Evolutionary conservation across 2,797 vertebrate genomes (phyloP).

Genomic region (Helostoma temminkii): DNA sequence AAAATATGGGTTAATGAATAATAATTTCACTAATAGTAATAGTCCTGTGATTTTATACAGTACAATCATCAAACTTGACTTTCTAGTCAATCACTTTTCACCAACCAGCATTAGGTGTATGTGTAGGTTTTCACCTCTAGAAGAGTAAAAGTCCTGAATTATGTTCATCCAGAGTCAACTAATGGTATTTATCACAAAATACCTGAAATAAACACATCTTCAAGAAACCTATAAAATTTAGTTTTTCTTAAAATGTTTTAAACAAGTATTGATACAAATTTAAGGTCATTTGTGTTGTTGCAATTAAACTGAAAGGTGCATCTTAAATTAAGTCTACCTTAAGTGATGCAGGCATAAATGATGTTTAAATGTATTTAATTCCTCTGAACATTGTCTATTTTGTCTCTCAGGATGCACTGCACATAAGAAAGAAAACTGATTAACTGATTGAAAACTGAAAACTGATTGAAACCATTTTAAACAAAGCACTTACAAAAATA

Average conservation of each 20-base stretch:
- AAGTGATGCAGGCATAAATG: not conserved
- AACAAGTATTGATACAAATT: not conserved
- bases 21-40: not conserved
- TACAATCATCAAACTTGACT: not conserved
- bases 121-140: not conserved
- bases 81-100: not conserved
- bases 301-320: not conserved
- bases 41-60: not conserved
- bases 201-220: not conserved
- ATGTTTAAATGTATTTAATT: not conserved
- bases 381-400: not conserved
- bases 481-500: constrained; percentile 1
- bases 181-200: not conserved
- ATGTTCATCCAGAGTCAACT: not conserved
- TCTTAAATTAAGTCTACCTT: too few relatives aligned
- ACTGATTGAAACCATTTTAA: too few relatives aligned
- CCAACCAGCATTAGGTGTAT: not conserved
- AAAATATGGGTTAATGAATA: not conserved
- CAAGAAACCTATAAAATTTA: not conserved
- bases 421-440: not conserved
- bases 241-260: too few relatives aligned
- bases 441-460: too few relatives aligned
- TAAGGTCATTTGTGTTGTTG: not conserved
- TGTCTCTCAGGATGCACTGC: not conserved
- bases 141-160: too few relatives aligned